A percentile compares a stretch with the other conserved stretches of the same genome.
Conservation (phyloP, 2,888 invertebrate genomes). For the Meliscaeva auricollis region DNA sequence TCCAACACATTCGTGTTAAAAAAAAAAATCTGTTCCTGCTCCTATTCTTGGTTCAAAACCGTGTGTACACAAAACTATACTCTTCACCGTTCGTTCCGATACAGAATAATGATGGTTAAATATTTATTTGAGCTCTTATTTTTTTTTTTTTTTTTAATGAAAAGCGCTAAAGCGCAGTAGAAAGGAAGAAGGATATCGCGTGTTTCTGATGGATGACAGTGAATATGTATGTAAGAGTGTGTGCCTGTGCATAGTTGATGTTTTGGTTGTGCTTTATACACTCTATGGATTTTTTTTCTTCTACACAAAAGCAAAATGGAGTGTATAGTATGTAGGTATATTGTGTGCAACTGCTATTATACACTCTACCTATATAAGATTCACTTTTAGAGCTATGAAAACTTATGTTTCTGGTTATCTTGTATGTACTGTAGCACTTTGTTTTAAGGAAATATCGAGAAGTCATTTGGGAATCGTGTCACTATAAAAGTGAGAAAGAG, state of each 20-base stretch:
- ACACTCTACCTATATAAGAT: constrained; percentile 19
- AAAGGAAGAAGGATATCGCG: constrained; percentile 44
- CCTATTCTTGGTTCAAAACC: neutral
- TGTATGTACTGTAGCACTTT: constrained; percentile 39
- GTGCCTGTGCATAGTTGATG: no score
- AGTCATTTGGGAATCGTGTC: constrained; percentile 72
- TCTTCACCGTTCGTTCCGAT: constrained; percentile 38
- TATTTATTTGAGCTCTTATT: constrained; percentile 69
- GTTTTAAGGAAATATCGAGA: constrained; percentile 66
- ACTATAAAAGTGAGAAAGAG: constrained; percentile 11
- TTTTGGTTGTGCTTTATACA: no score
- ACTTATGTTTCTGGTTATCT: constrained; percentile 31
- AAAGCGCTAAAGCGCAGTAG: constrained; percentile 36
- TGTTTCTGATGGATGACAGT: constrained; percentile 34
- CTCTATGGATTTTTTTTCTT: no score
- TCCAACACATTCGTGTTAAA: constrained; percentile 14
- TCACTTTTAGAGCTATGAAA: constrained; percentile 37
- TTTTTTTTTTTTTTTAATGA: constrained; percentile 51
- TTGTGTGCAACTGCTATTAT: constrained; percentile 15
- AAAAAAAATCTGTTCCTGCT: neutral
- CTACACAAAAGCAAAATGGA: constrained; percentile 18
- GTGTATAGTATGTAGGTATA: neutral
- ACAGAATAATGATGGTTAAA: constrained; percentile 68
- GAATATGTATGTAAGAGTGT: neutral
- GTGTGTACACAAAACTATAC: neutral